These are phyloP conservation scores for Nomia melanderi DNA, from an alignment of 1,140 invertebrate genomes.

Conservation along the genomic window DNA sequence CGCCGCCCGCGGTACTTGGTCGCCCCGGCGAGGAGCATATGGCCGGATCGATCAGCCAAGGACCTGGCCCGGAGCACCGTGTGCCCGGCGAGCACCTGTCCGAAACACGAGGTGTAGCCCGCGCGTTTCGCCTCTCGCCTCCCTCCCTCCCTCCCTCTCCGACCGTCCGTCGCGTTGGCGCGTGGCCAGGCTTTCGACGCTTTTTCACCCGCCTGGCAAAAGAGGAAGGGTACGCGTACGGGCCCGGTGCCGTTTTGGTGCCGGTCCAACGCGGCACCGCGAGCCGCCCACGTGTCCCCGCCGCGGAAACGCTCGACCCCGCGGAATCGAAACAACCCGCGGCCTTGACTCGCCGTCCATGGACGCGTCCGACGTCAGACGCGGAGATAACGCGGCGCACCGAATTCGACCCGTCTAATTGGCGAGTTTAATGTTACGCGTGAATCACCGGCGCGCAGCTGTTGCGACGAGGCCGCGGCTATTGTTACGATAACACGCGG, in stretches of 20 bases:
- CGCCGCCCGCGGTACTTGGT: neutral
- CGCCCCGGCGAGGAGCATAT: conserved; percentile 17
- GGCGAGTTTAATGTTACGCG: neutral
- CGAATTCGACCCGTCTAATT: neutral
- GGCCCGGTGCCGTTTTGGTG: conserved; percentile 27
- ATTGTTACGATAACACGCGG: neutral
- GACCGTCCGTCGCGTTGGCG: conserved; percentile 28
- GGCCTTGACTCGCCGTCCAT: conserved; percentile 6
- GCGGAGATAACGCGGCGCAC: neutral
- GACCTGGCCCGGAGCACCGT: conserved; percentile 4
- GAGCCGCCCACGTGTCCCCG: neutral
- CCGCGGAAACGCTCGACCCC: too few species aligned
- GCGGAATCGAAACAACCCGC: too few species aligned
- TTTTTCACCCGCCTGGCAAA: neutral
- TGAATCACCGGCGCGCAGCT: neutral
- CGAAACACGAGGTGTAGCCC: neutral
- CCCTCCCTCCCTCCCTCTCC: conserved; percentile 25
- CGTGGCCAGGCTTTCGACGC: conserved; percentile 32
- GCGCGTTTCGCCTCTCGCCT: neutral
- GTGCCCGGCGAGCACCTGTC: conserved; percentile 45
- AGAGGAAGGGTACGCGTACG: neutral
- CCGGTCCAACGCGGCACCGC: conserved; percentile 14
- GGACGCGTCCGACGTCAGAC: neutral
- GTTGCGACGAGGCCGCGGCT: neutral
- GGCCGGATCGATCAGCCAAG: conserved; percentile 31